Conservation (phyloP, 2,888 invertebrate genomes). For the Xanthia togata region DNA sequence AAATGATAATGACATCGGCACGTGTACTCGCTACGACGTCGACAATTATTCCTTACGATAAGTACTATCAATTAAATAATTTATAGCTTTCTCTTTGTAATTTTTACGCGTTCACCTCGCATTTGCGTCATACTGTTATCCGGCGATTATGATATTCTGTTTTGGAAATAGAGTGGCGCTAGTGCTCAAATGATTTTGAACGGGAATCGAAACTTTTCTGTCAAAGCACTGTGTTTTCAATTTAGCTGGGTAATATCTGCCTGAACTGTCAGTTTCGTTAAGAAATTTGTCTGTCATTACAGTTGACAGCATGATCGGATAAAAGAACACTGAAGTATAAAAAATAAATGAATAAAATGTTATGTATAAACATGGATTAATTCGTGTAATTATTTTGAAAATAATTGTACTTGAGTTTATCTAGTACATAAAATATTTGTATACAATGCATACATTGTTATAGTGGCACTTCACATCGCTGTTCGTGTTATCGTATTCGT, state of each 20-base stretch:
- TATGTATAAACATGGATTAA: neutral
- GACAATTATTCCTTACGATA: slow-evolving; percentile 66
- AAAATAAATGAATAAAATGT: neutral
- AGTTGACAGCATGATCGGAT: slow-evolving; percentile 29
- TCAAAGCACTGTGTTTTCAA: neutral
- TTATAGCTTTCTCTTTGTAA: slow-evolving; percentile 60
- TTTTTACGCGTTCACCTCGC: slow-evolving; percentile 34
- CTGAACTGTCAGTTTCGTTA: slow-evolving; percentile 46
- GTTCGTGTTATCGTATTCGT: no score
- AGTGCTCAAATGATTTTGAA: neutral
- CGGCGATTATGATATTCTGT: slow-evolving; percentile 14
- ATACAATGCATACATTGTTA: no score
- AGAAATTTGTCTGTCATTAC: slow-evolving; percentile 42
- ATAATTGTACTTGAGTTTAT: neutral
- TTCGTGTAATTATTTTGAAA: neutral
- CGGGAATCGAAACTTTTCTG: neutral
- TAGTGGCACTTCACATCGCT: no score
- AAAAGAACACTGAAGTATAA: no score
- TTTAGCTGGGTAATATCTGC: slow-evolving; percentile 1
- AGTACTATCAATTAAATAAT: slow-evolving; percentile 55
- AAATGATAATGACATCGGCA: slow-evolving; percentile 79
- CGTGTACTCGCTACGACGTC: slow-evolving; percentile 71
- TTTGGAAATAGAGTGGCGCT: slow-evolving; percentile 30
- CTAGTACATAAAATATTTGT: no score
- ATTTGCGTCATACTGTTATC: slow-evolving; percentile 61